Evolutionary conservation across 2,797 vertebrate genomes (phyloP).

Genomic region (Danio aesculapii): DNA sequence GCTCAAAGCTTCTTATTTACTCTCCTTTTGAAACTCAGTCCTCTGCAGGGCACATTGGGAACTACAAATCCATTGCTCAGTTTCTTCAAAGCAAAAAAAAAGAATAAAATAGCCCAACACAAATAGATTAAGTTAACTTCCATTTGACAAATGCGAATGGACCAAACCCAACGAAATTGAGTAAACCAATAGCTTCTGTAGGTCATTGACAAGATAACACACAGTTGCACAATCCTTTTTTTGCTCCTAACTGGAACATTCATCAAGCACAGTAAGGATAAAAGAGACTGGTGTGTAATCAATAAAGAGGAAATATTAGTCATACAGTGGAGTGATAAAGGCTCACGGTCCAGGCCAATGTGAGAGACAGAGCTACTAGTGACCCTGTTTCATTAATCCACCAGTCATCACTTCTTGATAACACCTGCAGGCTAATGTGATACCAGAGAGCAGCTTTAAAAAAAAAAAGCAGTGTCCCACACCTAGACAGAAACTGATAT

Average conservation of each 20-base stretch:
- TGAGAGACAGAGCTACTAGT: not conserved
- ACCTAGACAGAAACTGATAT: not conserved
- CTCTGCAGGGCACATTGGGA: too few relatives aligned
- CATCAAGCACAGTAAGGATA: not conserved
- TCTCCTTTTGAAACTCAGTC: too few relatives aligned
- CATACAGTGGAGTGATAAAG: not conserved
- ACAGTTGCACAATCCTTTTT: not conserved
- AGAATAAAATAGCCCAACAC: not conserved
- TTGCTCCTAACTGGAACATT: not conserved
- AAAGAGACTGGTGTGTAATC: not conserved
- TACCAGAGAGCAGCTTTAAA: not conserved
- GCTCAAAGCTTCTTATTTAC: too few relatives aligned
- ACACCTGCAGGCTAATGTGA: constrained; percentile 27
- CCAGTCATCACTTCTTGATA: constrained; percentile 56
- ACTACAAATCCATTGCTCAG: not conserved
- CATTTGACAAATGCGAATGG: not conserved
- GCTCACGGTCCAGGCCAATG: not conserved
- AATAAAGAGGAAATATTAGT: not conserved
- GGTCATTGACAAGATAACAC: not conserved
- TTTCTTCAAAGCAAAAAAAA: not conserved
- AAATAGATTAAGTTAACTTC: not conserved
- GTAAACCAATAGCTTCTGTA: not conserved
- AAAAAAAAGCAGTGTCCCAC: too few relatives aligned
- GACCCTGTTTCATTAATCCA: constrained; percentile 16
- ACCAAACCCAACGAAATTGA: not conserved